These are phyloP conservation scores for Raphicerus campestris DNA, from an alignment of 2,113 vertebrate genomes.

Conservation along the genomic window DNA sequence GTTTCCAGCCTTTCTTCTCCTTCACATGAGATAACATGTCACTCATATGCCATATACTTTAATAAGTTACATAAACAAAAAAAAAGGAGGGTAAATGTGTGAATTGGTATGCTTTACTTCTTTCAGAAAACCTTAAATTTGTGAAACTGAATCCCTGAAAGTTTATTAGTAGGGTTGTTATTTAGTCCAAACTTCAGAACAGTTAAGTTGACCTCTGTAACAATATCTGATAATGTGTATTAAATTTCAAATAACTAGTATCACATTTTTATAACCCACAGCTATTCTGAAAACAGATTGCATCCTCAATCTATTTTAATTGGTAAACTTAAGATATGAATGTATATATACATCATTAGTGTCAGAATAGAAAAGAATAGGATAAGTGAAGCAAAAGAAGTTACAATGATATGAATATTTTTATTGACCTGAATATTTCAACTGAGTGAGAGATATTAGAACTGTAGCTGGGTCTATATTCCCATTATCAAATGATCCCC, in stretches of 20 bases:
- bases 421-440: conserved; percentile 60
- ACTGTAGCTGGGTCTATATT: conserved; percentile 60
- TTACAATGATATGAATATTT: conserved; percentile 28
- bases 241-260: neutral
- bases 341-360: neutral
- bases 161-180: neutral
- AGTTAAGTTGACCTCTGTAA: neutral
- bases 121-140: neutral
- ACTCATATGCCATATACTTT: neutral
- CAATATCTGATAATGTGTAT: neutral
- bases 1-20: neutral
- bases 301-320: neutral
- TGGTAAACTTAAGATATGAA: neutral
- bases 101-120: neutral
- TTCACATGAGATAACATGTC: neutral
- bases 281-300: conserved; percentile 57
- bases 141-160: neutral
- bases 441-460: conserved; percentile 55
- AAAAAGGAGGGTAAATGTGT: neutral
- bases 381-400: neutral
- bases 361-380: neutral
- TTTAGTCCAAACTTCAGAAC: conserved; percentile 29
- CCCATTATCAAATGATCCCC: conserved; percentile 68
- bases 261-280: conserved; percentile 25
- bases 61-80: neutral